Evolutionary conservation across 2,888 invertebrate genomes (phyloP), one percentile per base, ranked within the genome.

Genomic region (Sinotaia quadrata): DNA sequence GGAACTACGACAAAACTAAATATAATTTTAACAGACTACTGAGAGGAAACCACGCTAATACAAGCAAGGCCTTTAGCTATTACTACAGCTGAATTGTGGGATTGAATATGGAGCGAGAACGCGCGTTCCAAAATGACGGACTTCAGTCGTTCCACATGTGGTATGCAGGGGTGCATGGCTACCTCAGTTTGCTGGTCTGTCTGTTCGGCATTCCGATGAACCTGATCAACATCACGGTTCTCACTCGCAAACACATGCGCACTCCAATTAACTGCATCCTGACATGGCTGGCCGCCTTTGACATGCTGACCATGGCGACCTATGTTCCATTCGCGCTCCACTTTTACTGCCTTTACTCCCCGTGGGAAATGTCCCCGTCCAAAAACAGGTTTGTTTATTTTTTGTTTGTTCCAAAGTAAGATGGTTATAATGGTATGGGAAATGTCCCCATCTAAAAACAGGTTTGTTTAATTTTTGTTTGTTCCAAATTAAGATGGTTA

Each of bases 251-350:
- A 36, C 95, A 96, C 87, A 96, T 97, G 96, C 82, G 88, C 44
- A 95, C 95, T 69, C 93, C 97, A 1, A 96, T 96, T 36, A 97
- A 97, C 89, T 92, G 93, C 67, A 95, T 97, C 71, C 91, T 97
- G 47, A 96, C 96, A 0, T 88, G 87, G 61, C 78, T 96, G 41
- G 97, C 97, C 0, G 92, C 96, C 10, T 94, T 96, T n/a, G 97
- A 97, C 87, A 91, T 97, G 52, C 90, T 96, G n/a, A 96, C 96
- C n/a, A 97, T 97, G 80, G 75, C 81, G 18, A 96, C 96, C 81
- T 97, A 96, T 88, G 94, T 97, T 77, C 96, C 97, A 0, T 96
- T 94, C 87, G 93, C 94, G 0, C 91, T 93, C 58, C 94, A 95
- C 68, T 86, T 86, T 67, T 84, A 81, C 68, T 75, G 80, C 57